These are phyloP conservation scores for Cydia fagiglandana DNA, from an alignment of 1,140 invertebrate species.

Conservation along the genomic window DNA sequence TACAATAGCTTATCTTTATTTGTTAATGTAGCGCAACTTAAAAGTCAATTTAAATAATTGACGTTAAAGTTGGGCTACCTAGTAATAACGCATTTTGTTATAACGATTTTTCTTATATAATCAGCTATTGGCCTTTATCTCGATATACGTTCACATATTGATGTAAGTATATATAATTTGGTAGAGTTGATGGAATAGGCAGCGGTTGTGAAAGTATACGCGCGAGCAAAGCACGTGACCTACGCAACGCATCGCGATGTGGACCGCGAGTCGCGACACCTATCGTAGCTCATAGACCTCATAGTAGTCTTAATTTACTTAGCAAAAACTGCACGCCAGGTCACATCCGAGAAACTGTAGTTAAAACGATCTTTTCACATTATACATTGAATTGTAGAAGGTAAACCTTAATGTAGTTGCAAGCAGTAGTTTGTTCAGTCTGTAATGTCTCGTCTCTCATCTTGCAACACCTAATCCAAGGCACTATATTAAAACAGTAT, in stretches of 20 bases:
- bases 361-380: not conserved
- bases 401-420: too few species aligned
- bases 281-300: too few species aligned
- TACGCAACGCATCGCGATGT: slow-evolving; percentile 66
- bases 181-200: not conserved
- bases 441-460: too few species aligned
- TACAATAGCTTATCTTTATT: too few species aligned
- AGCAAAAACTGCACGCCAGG: slow-evolving; percentile 46
- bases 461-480: too few species aligned
- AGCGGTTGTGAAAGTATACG: slow-evolving; percentile 61
- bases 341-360: not conserved
- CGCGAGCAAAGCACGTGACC: slow-evolving; percentile 69
- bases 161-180: not conserved
- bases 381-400: not conserved
- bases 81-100: too few species aligned
- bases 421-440: too few species aligned
- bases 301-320: not conserved
- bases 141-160: not conserved
- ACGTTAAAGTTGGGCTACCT: too few species aligned
- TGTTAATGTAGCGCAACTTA: too few species aligned
- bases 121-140: not conserved
- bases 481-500: too few species aligned
- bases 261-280: slow-evolving; percentile 45
- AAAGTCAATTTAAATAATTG: too few species aligned
- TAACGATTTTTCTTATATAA: not conserved